These are phyloP conservation scores for Taxidea taxus DNA, from an alignment of 2,113 vertebrate species.

Conservation along the genomic window DNA sequence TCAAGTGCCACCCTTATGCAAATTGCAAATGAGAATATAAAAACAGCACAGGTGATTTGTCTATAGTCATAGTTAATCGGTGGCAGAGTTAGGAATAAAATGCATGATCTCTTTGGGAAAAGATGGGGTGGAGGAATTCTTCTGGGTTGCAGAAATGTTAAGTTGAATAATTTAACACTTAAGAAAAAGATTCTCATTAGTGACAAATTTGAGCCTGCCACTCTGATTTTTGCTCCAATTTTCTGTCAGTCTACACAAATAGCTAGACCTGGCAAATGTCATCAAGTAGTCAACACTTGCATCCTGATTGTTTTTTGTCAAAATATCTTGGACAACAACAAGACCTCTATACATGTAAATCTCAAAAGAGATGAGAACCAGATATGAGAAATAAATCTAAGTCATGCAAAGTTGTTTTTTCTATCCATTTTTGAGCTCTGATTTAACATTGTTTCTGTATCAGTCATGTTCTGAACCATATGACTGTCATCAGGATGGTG, in stretches of 20 bases:
- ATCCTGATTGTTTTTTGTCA: neutral
- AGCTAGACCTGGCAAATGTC: neutral
- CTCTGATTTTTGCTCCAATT: conserved; percentile 28
- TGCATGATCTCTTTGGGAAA: neutral
- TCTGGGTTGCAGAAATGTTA: neutral
- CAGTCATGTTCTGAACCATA: neutral
- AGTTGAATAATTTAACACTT: neutral
- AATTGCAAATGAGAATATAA: conserved; percentile 21
- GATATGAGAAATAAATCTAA: neutral
- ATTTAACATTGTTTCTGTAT: neutral
- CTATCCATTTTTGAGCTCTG: neutral
- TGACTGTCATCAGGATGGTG: neutral
- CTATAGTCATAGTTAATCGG: neutral
- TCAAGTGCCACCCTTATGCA: neutral
- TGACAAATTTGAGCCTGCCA: neutral
- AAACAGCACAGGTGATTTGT: neutral
- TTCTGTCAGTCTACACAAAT: neutral
- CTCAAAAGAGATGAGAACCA: conserved; percentile 30
- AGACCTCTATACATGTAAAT: neutral
- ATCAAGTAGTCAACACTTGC: neutral
- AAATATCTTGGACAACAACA: neutral
- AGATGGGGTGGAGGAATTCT: neutral
- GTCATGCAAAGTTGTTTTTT: neutral
- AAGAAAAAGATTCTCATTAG: conserved; percentile 12
- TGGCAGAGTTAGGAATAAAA: neutral